Evolutionary conservation across 2,797 vertebrate species (phyloP).

Genomic region (Spondyliosoma cantharus): DNA sequence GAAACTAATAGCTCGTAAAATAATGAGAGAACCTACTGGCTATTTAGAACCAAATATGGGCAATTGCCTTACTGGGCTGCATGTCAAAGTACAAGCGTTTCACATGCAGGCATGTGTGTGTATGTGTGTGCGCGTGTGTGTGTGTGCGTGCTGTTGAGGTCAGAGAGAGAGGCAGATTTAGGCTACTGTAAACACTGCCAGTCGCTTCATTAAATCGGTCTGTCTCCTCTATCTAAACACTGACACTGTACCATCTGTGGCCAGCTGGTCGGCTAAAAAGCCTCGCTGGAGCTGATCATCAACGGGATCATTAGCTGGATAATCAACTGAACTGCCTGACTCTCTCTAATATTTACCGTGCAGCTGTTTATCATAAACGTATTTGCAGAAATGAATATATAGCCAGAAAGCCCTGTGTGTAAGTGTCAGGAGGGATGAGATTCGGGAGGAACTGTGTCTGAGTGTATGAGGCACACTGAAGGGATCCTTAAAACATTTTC

Average conservation of each 20-base stretch:
- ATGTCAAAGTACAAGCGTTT: neutral
- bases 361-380: slow-evolving; percentile 34
- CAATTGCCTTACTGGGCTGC: slow-evolving; percentile 37
- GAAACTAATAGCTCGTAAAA: slow-evolving; percentile 48
- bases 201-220: slow-evolving; percentile 56
- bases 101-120: neutral
- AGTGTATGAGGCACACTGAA: neutral
- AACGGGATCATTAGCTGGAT: slow-evolving; percentile 59
- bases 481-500: neutral
- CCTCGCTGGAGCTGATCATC: slow-evolving; percentile 46
- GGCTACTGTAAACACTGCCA: slow-evolving; percentile 64
- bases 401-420: neutral
- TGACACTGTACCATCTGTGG: slow-evolving; percentile 63
- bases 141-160: slow-evolving; percentile 38
- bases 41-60: slow-evolving; percentile 51
- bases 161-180: slow-evolving; percentile 45
- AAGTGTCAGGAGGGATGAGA: neutral
- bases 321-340: slow-evolving; percentile 54
- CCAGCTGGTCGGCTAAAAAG: slow-evolving; percentile 60
- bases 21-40: slow-evolving; percentile 25
- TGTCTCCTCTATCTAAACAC: slow-evolving; percentile 56
- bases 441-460: neutral
- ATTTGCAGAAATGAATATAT: slow-evolving; percentile 7
- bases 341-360: slow-evolving; percentile 22
- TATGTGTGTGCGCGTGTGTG: neutral